Evolutionary conservation across 2,797 vertebrate species (phyloP), one percentile per base, ranked within the genome.

Genomic region (Macroramphosus scolopax): DNA sequence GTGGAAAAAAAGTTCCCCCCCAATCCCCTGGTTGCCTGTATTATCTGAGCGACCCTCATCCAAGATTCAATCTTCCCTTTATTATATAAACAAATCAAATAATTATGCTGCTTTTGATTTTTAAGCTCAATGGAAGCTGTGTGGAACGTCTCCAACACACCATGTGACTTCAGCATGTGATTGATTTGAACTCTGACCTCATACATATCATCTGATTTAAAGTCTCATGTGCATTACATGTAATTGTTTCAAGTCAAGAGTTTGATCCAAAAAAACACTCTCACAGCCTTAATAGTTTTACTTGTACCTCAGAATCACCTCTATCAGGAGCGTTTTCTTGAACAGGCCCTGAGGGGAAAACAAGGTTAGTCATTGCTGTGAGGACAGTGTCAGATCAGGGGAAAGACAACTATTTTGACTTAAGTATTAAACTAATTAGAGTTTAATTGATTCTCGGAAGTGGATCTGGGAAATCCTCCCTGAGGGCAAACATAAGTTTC

Each of bases 371-470:
- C 22, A 14, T 13, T 31, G 24, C 36, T 32, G 38, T n/a, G 46
- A 28, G 77, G 69, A 66, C 77, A 62, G 20, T n/a, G 59, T 40
- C 70, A 51, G 68, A 58, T 74, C 51, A 60, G 67, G 60, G 57
- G 10, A 55, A 64, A 51, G 42, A 39, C 7, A 7, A 51, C 48
- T 44, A 38, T 68, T 63, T n/a, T 58, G 58, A 70, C 69, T 60
- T 52, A 46, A 72, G 62, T 47, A 63, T 69, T 78, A 51, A 60
- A 43, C 56, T 82, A 83, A 85, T 84, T 80, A 77, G 78, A 85
- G 83, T 84, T 53, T 1, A n/a, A 6, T 51, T 64, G 60, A 80
- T 79, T 84, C 77, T 69, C 42, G 47, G 64, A 77, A 74, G 68
- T 78, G 67, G 52, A 54, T 69, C 70, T 67, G 68, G 56, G 63